Base-by-base conservation (phyloP, 1,140 invertebrate species). In the Pseudachorutes palmiensis region DNA sequence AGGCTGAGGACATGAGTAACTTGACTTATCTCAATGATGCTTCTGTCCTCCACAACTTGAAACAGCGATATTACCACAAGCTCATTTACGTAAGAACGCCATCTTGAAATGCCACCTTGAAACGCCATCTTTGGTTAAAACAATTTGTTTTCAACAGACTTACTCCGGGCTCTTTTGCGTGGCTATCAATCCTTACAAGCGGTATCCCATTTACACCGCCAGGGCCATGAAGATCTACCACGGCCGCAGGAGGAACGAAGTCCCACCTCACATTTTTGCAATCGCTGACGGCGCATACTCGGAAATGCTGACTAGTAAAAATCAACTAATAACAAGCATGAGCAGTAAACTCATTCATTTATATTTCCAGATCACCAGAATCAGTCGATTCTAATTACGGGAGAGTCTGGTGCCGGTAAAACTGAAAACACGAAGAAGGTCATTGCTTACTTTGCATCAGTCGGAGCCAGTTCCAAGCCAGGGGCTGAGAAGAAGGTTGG, bases 211-310 rank as follows among this genome's bases (percentile, higher is more conserved):
- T 75, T 87, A 87, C 80, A 86, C 83, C 32, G 76, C 78, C 49
- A 78, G 80, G 31, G 82, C 81, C 66, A 82, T 87, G 58, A 78
- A 82, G 64, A 80, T 86, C 75, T 87, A 86, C 79, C 81, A 82
- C 69, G 84, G 85, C 45, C 81, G 83, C 74, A 83, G 86, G 73
- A 80, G 85, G 70, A 85, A 82, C 77, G 86, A 87, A 77, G 81
- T 87, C 66, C 86, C 86, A 33, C 86, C 86, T 41, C 86, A 87
- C 77, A 80, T 88, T 63, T 87, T 87, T 77, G 85, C 86, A 67
- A 82, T 87, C 70, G 82, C 85, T 69, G 86, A 87, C 74, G 81
- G 82, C 72, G 85, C 86, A 65, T 88, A 65, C 64, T 59, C 63
- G 12, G 63, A 65, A 28, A 65, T 65, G 63, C 55, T 85, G 70